phyloP scores from a whole-genome alignment of 2,113 vertebrate species.

The Melierax canorus region DNA sequence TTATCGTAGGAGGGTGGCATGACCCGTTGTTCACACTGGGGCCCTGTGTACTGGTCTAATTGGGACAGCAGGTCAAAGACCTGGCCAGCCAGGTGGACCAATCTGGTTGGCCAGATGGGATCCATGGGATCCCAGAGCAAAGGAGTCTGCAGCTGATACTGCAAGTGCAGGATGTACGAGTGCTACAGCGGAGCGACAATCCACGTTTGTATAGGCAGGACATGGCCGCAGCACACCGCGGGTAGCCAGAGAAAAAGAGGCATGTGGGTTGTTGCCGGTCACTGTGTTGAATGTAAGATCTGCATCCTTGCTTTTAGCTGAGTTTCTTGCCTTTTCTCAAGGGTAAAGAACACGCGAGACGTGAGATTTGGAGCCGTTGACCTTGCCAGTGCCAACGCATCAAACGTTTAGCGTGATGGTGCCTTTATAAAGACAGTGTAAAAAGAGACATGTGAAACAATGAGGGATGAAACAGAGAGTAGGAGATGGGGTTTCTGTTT shows the following conservation, averaged over 20 bases:
- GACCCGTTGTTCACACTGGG: neutral
- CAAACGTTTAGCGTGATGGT: rapidly evolving
- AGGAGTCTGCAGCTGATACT: neutral
- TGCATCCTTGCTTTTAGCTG: neutral
- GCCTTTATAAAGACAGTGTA: neutral
- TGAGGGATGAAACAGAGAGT: neutral
- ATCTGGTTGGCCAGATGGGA: neutral
- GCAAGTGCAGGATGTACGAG: neutral
- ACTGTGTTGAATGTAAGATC: neutral
- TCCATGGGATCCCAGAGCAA: neutral
- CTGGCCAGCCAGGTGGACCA: neutral
- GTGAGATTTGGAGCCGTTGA: neutral
- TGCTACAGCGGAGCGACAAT: no score
- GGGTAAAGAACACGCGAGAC: neutral
- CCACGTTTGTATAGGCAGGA: neutral
- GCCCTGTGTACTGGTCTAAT: neutral
- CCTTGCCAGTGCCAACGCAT: neutral
- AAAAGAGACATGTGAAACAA: neutral
- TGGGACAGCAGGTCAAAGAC: neutral
- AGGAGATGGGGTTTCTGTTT: neutral
- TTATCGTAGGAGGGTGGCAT: neutral
- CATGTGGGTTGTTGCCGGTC: neutral
- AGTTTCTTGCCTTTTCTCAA: neutral
- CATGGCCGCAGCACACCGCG: neutral
- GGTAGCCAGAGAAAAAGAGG: neutral